Evolutionary conservation across 1,140 invertebrate genomes (phyloP).

Genomic region (Drosophila prosaltans): DNA sequence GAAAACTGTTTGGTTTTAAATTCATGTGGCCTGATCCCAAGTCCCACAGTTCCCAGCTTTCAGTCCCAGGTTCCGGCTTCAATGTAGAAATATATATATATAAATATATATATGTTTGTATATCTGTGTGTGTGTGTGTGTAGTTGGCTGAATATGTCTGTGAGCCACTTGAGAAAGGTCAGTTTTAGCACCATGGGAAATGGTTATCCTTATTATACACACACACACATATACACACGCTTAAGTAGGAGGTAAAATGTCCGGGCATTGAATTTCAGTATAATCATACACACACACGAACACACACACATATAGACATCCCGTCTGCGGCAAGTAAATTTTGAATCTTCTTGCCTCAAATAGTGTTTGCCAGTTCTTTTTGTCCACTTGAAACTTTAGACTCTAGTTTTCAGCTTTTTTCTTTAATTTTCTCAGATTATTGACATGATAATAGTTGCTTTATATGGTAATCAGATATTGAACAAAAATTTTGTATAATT

Average conservation of each 20-base stretch:
- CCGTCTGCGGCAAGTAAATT: too few relatives aligned
- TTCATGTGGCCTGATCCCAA: slow-evolving; percentile 2
- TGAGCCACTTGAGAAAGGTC: slow-evolving; percentile 69
- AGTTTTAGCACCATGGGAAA: slow-evolving; percentile 71
- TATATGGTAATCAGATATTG: background rate
- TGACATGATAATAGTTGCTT: background rate
- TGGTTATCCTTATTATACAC: slow-evolving; percentile 73
- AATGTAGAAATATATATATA: background rate
- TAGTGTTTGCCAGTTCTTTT: background rate
- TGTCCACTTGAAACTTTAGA: background rate
- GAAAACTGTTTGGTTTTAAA: slow-evolving; percentile 10
- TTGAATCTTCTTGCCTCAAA: background rate
- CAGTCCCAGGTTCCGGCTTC: slow-evolving; percentile 2
- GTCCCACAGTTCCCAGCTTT: background rate
- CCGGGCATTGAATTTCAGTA: slow-evolving; percentile 1
- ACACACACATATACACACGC: slow-evolving; percentile 10
- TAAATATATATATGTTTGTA: background rate
- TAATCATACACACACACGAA: background rate
- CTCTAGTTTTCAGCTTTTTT: background rate
- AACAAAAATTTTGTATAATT: too few relatives aligned
- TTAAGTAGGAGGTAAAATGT: background rate
- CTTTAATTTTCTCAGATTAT: background rate
- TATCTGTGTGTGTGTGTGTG: slow-evolving; percentile 7
- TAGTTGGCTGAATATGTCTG: slow-evolving; percentile 10
- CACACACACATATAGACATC: background rate